Percentiles rank a stretch among this genome's conserved stretches.
Evolutionary conservation across 1,140 invertebrate genomes (phyloP).

Genomic region (Armadillidium nasatum): DNA sequence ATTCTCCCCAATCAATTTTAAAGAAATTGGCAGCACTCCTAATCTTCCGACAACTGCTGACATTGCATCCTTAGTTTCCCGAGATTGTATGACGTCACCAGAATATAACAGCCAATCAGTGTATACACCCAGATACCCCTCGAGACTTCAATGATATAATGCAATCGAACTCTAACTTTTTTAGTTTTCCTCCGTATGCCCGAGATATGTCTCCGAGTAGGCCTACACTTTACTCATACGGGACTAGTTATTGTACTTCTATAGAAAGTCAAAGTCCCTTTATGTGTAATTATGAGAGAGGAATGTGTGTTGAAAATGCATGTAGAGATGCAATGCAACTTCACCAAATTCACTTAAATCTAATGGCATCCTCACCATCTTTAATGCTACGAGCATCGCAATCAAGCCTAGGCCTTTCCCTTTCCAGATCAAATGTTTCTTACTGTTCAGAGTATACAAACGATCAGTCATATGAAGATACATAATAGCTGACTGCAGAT

Average conservation of each 20-base stretch:
- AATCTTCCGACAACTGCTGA: neutral
- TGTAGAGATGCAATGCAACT: neutral
- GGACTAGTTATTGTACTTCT: neutral
- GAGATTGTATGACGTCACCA: neutral
- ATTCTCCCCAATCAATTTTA: neutral
- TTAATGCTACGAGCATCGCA: neutral
- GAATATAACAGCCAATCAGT: neutral
- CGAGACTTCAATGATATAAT: neutral
- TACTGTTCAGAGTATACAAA: neutral
- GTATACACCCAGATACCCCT: neutral
- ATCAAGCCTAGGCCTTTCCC: neutral
- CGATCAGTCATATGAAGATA: no score
- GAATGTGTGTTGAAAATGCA: neutral
- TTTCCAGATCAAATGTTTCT: neutral
- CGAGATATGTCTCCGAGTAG: neutral
- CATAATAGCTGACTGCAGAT: no score
- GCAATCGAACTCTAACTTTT: neutral
- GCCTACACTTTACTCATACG: neutral
- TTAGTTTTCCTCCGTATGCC: neutral
- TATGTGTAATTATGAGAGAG: neutral
- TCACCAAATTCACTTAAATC: neutral
- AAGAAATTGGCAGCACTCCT: neutral
- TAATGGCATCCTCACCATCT: neutral
- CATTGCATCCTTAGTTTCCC: neutral
- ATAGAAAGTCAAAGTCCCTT: neutral